Percentiles rank a stretch among this genome's conserved stretches.
Evolutionary conservation across 35 echinoderm and acorn worm species (phyloP).

Genomic region (Ophioderma brevispina): DNA sequence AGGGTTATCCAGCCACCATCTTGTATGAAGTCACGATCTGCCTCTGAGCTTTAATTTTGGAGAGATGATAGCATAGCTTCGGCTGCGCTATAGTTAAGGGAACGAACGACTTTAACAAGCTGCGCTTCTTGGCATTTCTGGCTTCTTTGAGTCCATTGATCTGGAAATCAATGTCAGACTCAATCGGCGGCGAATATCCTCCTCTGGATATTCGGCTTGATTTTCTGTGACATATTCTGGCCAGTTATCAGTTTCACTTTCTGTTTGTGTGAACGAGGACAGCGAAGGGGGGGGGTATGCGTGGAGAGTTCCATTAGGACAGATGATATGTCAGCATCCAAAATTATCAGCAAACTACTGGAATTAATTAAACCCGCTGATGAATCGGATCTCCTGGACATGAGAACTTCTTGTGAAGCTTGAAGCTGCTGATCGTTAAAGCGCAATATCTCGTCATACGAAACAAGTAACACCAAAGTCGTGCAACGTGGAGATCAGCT

Average conservation of each 20-base stretch:
- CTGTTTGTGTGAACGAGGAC: conserved; percentile 42
- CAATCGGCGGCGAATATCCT: conserved; percentile 29
- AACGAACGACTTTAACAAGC: not conserved
- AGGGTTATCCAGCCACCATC: no score
- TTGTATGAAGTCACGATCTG: conserved; percentile 19
- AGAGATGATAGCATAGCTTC: no score
- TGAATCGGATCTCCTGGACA: conserved; percentile 11
- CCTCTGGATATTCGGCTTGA: not conserved
- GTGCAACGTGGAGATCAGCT: conserved; percentile 36
- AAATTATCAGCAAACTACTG: conserved; percentile 73
- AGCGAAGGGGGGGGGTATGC: conserved; percentile 65
- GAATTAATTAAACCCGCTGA: conserved; percentile 29
- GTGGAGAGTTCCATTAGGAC: conserved; percentile 51
- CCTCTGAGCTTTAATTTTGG: conserved; percentile 26
- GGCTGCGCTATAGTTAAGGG: conserved; percentile 33
- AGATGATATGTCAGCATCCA: conserved; percentile 67
- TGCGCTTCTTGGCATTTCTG: conserved; percentile 11
- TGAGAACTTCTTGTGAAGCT: not conserved
- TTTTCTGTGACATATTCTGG: not conserved
- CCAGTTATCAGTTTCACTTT: not conserved
- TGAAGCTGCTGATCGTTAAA: conserved; percentile 55
- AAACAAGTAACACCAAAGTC: conserved; percentile 70
- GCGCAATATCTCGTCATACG: conserved; percentile 58
- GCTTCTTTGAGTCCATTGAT: not conserved
- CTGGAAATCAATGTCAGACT: not conserved